A percentile compares a stretch with the other conserved stretches of the same genome.
Conservation (phyloP, 2,888 invertebrate genomes). For the Dolomedes plantarius region DNA sequence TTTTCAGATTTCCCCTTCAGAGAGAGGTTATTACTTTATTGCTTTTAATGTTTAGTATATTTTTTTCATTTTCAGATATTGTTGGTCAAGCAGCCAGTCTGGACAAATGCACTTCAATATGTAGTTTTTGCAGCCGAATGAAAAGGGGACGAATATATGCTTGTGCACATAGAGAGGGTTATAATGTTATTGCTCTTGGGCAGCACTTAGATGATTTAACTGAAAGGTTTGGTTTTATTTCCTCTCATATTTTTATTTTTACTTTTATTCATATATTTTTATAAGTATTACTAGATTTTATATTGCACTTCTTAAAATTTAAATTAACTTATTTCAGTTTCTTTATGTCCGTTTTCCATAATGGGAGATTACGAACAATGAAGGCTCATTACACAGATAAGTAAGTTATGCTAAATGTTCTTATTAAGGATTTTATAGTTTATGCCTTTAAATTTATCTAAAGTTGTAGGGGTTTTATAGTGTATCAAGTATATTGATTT, state of each 20-base stretch:
- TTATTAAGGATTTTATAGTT: too few species aligned
- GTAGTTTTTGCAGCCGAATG: constrained; percentile 85
- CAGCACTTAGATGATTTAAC: constrained; percentile 91
- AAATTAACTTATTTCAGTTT: constrained; percentile 79
- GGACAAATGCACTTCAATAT: constrained; percentile 79
- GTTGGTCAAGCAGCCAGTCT: constrained; percentile 79
- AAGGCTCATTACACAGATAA: constrained; percentile 86
- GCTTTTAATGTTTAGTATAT: constrained; percentile 4
- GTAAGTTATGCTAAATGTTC: constrained; percentile 78
- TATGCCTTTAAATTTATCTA: too few species aligned
- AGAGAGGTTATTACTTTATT: too few species aligned
- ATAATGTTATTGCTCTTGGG: constrained; percentile 91
- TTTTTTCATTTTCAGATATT: constrained; percentile 78
- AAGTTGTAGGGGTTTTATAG: too few species aligned
- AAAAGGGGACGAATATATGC: constrained; percentile 86
- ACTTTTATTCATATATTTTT: not conserved
- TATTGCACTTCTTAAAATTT: not conserved
- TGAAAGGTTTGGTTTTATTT: constrained; percentile 81
- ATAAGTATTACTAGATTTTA: not conserved
- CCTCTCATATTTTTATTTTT: not conserved
- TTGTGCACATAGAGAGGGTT: constrained; percentile 85
- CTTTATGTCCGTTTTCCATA: constrained; percentile 87
- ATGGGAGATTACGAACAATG: constrained; percentile 86
- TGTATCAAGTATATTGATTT: too few species aligned
- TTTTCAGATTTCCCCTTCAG: too few species aligned